Evolutionary conservation across 2,113 vertebrate species (phyloP), one percentile per base, ranked within the genome.

Genomic region (Collichthys lucidus): DNA sequence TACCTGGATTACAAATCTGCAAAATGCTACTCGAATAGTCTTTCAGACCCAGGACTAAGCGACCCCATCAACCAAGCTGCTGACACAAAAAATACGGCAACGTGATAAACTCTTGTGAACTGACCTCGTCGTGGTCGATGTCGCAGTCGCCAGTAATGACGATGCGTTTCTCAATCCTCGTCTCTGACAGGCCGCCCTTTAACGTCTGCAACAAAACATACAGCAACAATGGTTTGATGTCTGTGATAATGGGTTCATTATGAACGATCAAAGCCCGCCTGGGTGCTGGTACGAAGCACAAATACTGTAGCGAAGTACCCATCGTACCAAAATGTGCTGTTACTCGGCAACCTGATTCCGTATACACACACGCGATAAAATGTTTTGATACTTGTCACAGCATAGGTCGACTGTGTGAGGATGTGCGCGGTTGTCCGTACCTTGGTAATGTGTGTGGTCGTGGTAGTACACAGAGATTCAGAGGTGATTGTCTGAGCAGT

Each of bases 401-500:
- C 35, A 2, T 20, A 16, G n/a, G 14, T 7, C 4, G 14, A 31
- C 3, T 77, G 60, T 67, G 26, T 15, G 15, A 42, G 26, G 64
- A 52, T 57, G 49, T 50, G 49, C 19, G 52, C 0, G n/a, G 94
- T 94, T 93, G 93, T 95, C 2, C 1, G 42, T 96, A 99, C 98
- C 98, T 99, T 99, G 86, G 98, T 99, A 86, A 99, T 98, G 93
- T 99, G 98, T 89, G 98, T 99, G 73, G 98, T 99, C 49, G 98
- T 99, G 2, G 98, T 99, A 47, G 98, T 98, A 49, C 97, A 98
- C 91, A 98, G 83, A 14, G 98, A 98, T 89, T 99, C 98, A 16
- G 98, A 96, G 60, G 98, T 99, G 96, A 99, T 98, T 79, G 98
- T 99, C 92, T 99, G 98, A 74, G 98, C 97, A 0, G 96, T 98